phyloP scores from a whole-genome alignment of 2,113 vertebrate genomes.

The Cavia aperea region DNA sequence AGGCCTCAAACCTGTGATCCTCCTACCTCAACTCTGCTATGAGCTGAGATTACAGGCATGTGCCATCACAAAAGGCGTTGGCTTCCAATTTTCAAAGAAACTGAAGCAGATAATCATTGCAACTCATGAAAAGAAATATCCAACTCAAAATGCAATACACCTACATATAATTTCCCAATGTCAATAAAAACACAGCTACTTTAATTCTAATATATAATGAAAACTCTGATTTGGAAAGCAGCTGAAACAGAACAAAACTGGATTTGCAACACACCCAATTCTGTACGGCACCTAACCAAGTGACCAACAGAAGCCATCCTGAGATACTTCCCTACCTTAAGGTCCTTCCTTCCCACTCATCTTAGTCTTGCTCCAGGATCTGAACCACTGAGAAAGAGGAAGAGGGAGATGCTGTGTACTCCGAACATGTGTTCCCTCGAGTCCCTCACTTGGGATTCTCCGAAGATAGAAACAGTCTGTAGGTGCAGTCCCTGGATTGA shows the following conservation, averaged over 20 bases:
- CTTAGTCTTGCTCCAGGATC: background rate
- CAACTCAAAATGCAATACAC: background rate
- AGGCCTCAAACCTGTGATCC: too few relatives aligned
- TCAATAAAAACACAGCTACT: background rate
- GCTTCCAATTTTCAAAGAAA: conserved; percentile 11
- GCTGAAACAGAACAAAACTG: background rate
- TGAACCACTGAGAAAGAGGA: background rate
- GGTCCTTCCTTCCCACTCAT: background rate
- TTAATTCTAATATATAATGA: background rate
- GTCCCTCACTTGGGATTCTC: background rate
- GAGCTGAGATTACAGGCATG: too few relatives aligned
- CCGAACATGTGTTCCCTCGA: background rate
- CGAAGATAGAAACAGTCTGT: background rate
- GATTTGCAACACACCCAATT: background rate
- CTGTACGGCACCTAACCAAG: background rate
- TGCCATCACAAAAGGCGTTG: background rate
- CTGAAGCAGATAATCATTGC: background rate
- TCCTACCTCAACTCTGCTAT: background rate
- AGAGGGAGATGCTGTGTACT: background rate
- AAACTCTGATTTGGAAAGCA: background rate
- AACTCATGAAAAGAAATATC: background rate
- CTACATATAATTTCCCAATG: background rate
- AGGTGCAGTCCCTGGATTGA: background rate
- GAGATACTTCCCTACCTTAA: background rate
- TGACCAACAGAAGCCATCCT: background rate